Base-by-base conservation (phyloP, 2,113 vertebrate genomes). In the Opisthocomus hoazin region DNA sequence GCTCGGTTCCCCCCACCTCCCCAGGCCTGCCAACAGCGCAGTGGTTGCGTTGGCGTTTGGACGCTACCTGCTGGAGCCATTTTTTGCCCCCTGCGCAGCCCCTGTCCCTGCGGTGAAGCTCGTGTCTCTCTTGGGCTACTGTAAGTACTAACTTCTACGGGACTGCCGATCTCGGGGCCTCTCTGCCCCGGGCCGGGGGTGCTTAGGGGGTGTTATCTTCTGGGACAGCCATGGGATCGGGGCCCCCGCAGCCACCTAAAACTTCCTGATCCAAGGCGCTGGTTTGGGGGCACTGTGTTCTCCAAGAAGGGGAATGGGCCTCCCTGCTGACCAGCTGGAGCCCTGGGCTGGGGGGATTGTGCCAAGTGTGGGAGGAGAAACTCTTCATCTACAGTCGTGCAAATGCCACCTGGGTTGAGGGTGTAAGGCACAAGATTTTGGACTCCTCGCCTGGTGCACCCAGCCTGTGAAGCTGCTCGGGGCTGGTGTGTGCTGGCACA, bases 21-120 rank as follows among this genome's bases (percentile, higher is more conserved):
- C 27, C 96, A 99, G 99, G 95, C 98, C 99, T 34, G 98, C 98
- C 58, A 98, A 98, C 87, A 97, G 98, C 0, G 98, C 98, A 6
- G 98, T 99, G 58, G 97, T 98, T 37, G 95, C 98, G 32, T 82
- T 99, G 94, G 98, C 99, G 0, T 99, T 99, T n/a, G 99, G 98
- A 6, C 98, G 98, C 32, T 99, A 99, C 41, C 95, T 99, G 63
- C 97, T 99, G 95, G 99, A 99, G 73, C 98, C 99, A 0, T 98
- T 99, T 77, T 99, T 98, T 19, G 79, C 96, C 14, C 98, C 99
- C 6, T 99, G 99, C n/a, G 79, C 90, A 8, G 97, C 98, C 51
- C 99, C 99, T 5, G 51, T 82, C 22, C 80, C 53, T 20, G 97
- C 98, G 0, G 97, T 99, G 94, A 98, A 98, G 95, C 70, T 99